These are phyloP conservation scores for Metalampra italica DNA, from an alignment of 2,888 invertebrate genomes.

Conservation along the genomic window DNA sequence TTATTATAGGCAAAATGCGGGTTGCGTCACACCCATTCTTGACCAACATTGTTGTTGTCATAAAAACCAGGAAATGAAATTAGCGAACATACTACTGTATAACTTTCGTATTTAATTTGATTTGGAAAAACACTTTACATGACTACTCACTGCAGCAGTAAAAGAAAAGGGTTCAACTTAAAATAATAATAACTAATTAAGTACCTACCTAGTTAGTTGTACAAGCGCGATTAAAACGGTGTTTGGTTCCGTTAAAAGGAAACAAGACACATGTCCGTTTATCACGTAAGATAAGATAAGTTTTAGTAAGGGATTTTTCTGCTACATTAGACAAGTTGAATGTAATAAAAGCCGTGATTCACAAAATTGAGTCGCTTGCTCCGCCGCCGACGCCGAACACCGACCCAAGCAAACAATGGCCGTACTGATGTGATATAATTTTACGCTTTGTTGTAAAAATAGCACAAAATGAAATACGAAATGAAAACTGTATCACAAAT, in stretches of 20 bases:
- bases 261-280: constrained; percentile 7
- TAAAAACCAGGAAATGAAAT: too few relatives aligned
- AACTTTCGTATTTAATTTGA: too few relatives aligned
- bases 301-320: constrained; percentile 22
- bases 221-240: too few relatives aligned
- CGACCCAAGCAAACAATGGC: constrained; percentile 24
- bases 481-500: neutral
- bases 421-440: constrained; percentile 24
- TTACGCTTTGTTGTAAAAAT: constrained; percentile 15
- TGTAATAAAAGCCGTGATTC: constrained; percentile 26
- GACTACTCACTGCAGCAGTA: too few relatives aligned
- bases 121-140: neutral
- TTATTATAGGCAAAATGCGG: neutral
- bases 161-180: too few relatives aligned
- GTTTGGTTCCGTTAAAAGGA: neutral
- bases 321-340: constrained; percentile 29
- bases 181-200: too few relatives aligned
- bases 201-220: too few relatives aligned
- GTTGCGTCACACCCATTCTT: neutral
- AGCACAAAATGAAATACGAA: constrained; percentile 3
- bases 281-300: constrained; percentile 8
- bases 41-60: neutral
- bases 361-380: constrained; percentile 23
- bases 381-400: constrained; percentile 12
- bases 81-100: too few relatives aligned